Conservation (phyloP, 2,888 invertebrate genomes). For the Sarcophaga rosellei region DNA sequence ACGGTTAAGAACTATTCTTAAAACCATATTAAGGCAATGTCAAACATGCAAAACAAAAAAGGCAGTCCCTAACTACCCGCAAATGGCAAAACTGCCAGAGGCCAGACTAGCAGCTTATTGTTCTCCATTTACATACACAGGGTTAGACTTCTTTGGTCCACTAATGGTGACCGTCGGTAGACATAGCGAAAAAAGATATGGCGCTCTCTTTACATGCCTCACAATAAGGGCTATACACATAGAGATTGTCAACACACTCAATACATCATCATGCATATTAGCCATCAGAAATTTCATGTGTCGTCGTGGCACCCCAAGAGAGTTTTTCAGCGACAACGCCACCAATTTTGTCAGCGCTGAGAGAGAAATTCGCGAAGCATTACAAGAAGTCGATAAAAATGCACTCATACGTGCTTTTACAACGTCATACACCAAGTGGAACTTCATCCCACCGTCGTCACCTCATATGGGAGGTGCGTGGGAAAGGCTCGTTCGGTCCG, state of each 20-base stretch:
- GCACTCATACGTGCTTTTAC: no score
- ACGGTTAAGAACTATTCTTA: conserved; percentile 38
- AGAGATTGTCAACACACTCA: conserved; percentile 47
- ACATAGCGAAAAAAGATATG: conserved; percentile 41
- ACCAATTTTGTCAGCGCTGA: conserved; percentile 67
- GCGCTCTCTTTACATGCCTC: no score
- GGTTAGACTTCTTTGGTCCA: conserved; percentile 61
- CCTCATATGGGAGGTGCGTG: no score
- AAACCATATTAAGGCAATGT: conserved; percentile 44
- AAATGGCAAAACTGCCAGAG: conserved; percentile 16
- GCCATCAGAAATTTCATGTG: conserved; percentile 60
- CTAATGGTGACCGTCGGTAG: conserved; percentile 47
- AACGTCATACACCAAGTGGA: no score
- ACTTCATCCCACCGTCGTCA: no score
- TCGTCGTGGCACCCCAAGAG: conserved; percentile 54
- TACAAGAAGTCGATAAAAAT: no score
- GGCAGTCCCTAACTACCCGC: no score
- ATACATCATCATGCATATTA: conserved; percentile 61
- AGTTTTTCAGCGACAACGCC: conserved; percentile 62
- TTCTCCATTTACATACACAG: conserved; percentile 56
- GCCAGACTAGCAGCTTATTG: conserved; percentile 37
- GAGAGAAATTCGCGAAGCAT: no score
- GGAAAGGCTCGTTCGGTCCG: conserved; percentile 54
- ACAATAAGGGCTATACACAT: background rate
- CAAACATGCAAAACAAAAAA: conserved; percentile 59